Conservation (phyloP, 2,113 vertebrate genomes). For the Hyperopisus bebe region DNA sequence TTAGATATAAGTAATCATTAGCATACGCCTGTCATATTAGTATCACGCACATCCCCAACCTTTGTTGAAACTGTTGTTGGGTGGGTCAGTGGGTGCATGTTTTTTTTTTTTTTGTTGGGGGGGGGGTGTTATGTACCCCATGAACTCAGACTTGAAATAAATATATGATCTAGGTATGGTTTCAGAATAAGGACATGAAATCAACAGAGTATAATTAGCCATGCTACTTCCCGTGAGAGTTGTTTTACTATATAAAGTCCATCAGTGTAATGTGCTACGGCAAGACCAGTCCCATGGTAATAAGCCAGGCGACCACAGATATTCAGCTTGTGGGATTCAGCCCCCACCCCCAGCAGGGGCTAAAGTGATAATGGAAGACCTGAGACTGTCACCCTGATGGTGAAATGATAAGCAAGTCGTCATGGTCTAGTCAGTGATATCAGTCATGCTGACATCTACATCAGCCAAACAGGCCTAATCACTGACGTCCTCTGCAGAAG, state of each 20-base stretch:
- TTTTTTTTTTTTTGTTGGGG: not conserved
- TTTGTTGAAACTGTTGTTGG: not conserved
- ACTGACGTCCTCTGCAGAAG: not conserved
- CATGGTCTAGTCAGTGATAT: not conserved
- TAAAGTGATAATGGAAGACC: conserved; percentile 1
- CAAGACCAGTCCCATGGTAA: not conserved
- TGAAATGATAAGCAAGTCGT: not conserved
- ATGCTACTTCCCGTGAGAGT: not conserved
- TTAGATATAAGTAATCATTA: not conserved
- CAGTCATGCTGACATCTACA: not conserved
- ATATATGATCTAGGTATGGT: not conserved
- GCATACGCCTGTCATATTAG: not conserved
- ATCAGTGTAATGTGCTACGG: not conserved
- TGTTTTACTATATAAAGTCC: not conserved
- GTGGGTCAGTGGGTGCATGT: not conserved
- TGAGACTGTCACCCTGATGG: conserved; percentile 3
- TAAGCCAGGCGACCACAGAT: not conserved
- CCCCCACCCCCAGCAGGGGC: not conserved
- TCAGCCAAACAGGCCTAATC: not conserved
- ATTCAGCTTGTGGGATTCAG: not conserved
- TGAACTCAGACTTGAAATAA: not conserved
- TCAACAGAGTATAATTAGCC: conserved; percentile 8
- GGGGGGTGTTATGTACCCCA: not conserved
- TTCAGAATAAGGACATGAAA: conserved; percentile 16
- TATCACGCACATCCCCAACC: not conserved